Evolutionary conservation across 2,888 invertebrate genomes (phyloP).

Genomic region (Tachina grossa): DNA sequence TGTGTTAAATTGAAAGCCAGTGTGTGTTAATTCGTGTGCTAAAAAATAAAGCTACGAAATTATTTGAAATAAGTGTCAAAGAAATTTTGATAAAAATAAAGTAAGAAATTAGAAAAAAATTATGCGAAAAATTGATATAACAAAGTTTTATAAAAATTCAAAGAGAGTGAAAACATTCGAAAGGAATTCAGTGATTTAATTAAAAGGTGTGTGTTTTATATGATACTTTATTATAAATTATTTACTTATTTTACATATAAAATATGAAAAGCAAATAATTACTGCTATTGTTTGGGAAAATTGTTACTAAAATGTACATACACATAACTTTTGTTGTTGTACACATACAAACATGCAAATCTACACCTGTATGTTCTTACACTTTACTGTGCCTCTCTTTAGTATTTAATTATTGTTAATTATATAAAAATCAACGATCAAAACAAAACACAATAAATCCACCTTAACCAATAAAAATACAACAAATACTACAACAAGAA

Average conservation of each 20-base stretch:
- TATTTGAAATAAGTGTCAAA: constrained; percentile 4
- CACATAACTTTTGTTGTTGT: background rate
- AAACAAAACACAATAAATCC: constrained; percentile 52
- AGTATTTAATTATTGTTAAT: constrained; percentile 61
- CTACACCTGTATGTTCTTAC: background rate
- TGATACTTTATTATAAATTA: background rate
- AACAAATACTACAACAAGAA: constrained; percentile 19
- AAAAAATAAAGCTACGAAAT: constrained; percentile 33
- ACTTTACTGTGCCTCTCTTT: constrained; percentile 28
- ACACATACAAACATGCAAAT: background rate
- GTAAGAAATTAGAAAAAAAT: constrained; percentile 13
- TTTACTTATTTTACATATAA: background rate
- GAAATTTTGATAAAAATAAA: constrained; percentile 28
- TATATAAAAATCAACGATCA: constrained; percentile 48
- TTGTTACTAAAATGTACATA: background rate
- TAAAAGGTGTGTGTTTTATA: constrained; percentile 52
- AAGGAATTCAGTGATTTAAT: constrained; percentile 7
- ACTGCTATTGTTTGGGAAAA: background rate
- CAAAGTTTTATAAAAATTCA: constrained; percentile 28
- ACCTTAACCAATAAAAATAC: constrained; percentile 36
- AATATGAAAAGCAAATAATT: background rate
- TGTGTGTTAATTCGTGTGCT: constrained; percentile 6
- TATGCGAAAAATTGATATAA: constrained; percentile 37
- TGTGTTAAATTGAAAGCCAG: constrained; percentile 28
- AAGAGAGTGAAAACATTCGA: constrained; percentile 14